Evolutionary conservation across 2,888 invertebrate species (phyloP).

Genomic region (Diloba caeruleocephala): DNA sequence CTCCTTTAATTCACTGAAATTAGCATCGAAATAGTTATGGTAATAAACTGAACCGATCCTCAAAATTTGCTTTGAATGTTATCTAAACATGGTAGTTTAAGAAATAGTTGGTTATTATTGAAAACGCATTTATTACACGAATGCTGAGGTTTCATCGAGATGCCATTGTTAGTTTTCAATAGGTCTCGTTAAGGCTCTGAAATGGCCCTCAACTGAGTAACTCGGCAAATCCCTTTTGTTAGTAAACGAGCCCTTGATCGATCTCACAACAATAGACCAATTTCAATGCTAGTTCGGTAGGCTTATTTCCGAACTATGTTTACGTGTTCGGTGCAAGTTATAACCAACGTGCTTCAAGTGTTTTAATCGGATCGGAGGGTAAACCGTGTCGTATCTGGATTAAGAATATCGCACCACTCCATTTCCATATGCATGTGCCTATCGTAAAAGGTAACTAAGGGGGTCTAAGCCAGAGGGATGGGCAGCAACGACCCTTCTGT

Average conservation of each 20-base stretch:
- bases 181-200: slow-evolving; percentile 80
- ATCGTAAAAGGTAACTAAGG: too few relatives aligned
- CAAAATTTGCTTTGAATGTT: slow-evolving; percentile 42
- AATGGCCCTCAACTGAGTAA: slow-evolving; percentile 73
- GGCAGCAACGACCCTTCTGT: too few relatives aligned
- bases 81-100: slow-evolving; percentile 35
- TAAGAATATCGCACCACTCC: too few relatives aligned
- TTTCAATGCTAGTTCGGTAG: slow-evolving; percentile 74
- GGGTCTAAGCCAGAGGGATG: too few relatives aligned
- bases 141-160: slow-evolving; percentile 77
- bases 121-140: slow-evolving; percentile 66
- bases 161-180: slow-evolving; percentile 82
- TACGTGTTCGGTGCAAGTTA: slow-evolving; percentile 49
- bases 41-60: slow-evolving; percentile 27
- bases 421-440: too few relatives aligned
- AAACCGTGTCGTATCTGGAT: too few relatives aligned
- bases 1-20: slow-evolving; percentile 18
- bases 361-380: too few relatives aligned
- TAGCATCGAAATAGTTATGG: slow-evolving; percentile 35
- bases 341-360: slow-evolving; percentile 6
- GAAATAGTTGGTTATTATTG: slow-evolving; percentile 51
- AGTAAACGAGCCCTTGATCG: slow-evolving; percentile 82
- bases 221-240: slow-evolving; percentile 80
- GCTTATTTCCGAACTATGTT: slow-evolving; percentile 64
- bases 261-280: slow-evolving; percentile 80